A percentile compares a stretch with the other conserved stretches of the same genome.
Evolutionary conservation across 2,113 vertebrate genomes (phyloP).

Genomic region (Ochotona princeps): DNA sequence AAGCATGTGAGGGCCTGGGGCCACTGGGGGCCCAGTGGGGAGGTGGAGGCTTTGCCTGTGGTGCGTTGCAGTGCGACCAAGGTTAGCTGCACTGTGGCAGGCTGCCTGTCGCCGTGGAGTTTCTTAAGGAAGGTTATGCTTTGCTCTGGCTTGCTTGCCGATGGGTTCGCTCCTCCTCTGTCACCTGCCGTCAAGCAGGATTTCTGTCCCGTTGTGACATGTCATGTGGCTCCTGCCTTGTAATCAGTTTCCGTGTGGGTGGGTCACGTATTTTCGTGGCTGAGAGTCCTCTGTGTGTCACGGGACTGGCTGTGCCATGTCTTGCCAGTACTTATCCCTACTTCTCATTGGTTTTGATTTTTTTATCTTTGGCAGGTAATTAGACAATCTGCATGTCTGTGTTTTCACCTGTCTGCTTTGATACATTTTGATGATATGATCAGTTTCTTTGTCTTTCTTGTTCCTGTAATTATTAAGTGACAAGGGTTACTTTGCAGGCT

Average conservation of each 20-base stretch:
- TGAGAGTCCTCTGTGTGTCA: background rate
- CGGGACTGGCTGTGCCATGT: background rate
- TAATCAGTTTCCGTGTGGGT: background rate
- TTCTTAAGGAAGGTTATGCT: background rate
- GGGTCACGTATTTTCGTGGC: background rate
- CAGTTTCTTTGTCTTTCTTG: conserved; percentile 9
- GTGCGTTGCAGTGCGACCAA: too few species aligned
- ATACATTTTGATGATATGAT: background rate
- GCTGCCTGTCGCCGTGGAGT: too few species aligned
- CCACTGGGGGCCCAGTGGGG: background rate
- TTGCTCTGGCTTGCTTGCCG: too few species aligned
- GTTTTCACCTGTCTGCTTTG: background rate
- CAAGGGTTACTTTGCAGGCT: background rate
- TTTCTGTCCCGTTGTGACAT: background rate
- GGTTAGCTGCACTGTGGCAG: too few species aligned
- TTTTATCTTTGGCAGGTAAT: background rate
- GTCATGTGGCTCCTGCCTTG: background rate
- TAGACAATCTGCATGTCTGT: background rate
- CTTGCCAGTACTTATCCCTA: background rate
- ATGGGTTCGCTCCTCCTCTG: too few species aligned
- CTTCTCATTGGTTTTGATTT: background rate
- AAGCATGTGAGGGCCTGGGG: background rate
- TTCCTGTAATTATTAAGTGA: background rate
- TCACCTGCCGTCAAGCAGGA: background rate
- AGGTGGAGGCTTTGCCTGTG: too few species aligned